Evolutionary conservation across 2,888 invertebrate genomes (phyloP).

Genomic region (Acanthoscelides obtectus): DNA sequence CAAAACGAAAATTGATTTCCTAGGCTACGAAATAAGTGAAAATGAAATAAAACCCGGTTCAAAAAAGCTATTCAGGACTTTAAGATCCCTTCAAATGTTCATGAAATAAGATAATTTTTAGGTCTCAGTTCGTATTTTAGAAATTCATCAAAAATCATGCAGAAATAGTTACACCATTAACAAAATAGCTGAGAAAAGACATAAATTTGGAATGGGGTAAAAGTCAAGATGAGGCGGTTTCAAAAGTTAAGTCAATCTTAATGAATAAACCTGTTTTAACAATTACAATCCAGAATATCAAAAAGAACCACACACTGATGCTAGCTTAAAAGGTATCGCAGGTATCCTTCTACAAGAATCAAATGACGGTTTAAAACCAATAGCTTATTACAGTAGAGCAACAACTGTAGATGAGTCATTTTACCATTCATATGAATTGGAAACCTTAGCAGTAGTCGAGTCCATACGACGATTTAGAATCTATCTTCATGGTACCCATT

Average conservation of each 20-base stretch:
- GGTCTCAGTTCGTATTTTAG: conserved; percentile 5
- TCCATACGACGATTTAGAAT: not conserved
- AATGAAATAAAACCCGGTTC: conserved; percentile 5
- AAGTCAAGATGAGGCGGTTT: not conserved
- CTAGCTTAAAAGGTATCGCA: not conserved
- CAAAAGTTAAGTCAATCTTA: not conserved
- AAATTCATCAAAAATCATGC: conserved; percentile 8
- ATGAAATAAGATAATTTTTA: conserved; percentile 6
- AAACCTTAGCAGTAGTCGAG: not conserved
- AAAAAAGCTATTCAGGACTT: conserved; percentile 6
- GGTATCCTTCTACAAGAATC: conserved; percentile 27
- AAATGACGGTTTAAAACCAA: conserved; percentile 17
- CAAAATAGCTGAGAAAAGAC: not conserved
- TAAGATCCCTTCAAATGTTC: not conserved
- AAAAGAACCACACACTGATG: not conserved
- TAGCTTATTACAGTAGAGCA: not conserved
- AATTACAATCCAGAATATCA: not conserved
- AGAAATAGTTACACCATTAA: not conserved
- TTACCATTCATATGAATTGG: not conserved
- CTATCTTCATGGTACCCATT: not conserved
- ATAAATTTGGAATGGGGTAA: not conserved
- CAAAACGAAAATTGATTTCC: conserved; percentile 11
- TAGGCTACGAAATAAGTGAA: conserved; percentile 14
- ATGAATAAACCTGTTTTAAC: not conserved
- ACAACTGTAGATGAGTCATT: not conserved